Percentiles rank a stretch among this genome's conserved stretches.
These are phyloP conservation scores for Phthorimaea operculella DNA, from an alignment of 1,140 invertebrate species.

Conservation along the genomic window DNA sequence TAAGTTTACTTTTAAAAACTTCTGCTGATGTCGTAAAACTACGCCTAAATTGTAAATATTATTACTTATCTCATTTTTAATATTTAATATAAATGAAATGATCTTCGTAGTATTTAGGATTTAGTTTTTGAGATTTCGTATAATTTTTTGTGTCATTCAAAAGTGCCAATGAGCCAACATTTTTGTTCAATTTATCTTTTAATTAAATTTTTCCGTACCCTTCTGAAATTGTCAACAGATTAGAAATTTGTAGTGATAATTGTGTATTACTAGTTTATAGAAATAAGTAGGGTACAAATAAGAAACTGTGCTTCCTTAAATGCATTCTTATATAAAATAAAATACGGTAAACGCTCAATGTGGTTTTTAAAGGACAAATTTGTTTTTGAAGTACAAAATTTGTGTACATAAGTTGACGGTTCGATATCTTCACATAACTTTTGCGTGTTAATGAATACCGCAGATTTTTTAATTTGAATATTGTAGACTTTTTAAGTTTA, in stretches of 20 bases:
- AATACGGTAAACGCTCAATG: not conserved
- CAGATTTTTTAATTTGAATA: too few relatives aligned
- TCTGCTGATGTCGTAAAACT: conserved; percentile 27
- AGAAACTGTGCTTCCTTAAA: conserved; percentile 60
- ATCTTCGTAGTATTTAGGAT: conserved; percentile 44
- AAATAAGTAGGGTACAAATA: conserved; percentile 36
- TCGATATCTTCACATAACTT: too few relatives aligned
- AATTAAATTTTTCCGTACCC: not conserved
- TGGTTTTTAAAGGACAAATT: not conserved
- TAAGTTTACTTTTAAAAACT: conserved; percentile 40
- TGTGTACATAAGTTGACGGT: conserved; percentile 10
- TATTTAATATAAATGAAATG: conserved; percentile 46
- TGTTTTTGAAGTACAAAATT: conserved; percentile 24
- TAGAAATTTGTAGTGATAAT: conserved; percentile 23
- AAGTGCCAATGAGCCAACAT: conserved; percentile 52
- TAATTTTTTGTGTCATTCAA: conserved; percentile 49
- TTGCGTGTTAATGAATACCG: too few relatives aligned
- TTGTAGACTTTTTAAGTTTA: too few relatives aligned
- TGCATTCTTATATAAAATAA: conserved; percentile 32
- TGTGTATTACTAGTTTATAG: conserved; percentile 39
- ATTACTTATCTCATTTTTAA: conserved; percentile 32
- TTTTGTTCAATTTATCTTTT: conserved; percentile 3
- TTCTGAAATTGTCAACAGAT: conserved; percentile 4
- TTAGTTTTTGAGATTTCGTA: conserved; percentile 24
- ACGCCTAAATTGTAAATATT: conserved; percentile 49